phyloP scores from a whole-genome alignment of 2,797 vertebrate genomes.

The Anas flavirostris region DNA sequence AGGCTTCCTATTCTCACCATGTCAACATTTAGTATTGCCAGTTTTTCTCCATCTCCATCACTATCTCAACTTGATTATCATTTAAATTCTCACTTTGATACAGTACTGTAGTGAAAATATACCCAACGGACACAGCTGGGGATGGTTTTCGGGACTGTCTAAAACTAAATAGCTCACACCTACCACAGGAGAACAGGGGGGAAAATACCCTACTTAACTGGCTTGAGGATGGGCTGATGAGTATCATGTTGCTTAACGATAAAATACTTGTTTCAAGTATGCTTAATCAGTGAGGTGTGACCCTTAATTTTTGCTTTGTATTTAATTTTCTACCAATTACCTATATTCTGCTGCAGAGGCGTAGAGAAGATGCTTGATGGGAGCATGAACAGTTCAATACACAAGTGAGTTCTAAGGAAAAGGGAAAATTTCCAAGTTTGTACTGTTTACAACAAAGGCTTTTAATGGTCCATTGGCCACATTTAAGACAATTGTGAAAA shows the following conservation, averaged over 20 bases:
- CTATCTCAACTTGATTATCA: background rate
- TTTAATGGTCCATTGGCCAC: background rate
- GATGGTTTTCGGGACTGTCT: background rate
- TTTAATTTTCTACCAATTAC: background rate
- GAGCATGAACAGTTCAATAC: background rate
- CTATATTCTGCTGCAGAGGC: background rate
- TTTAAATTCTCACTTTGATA: background rate
- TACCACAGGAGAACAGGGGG: background rate
- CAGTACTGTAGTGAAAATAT: background rate
- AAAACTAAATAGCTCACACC: background rate
- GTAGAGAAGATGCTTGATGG: background rate
- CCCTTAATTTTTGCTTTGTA: background rate
- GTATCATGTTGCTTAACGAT: background rate
- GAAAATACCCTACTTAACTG: background rate
- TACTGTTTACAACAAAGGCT: background rate
- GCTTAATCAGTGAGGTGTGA: background rate
- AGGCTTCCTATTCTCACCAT: background rate
- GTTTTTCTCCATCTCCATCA: background rate
- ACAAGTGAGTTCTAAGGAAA: background rate
- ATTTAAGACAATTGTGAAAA: background rate
- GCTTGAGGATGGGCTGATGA: background rate
- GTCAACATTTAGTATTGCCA: background rate
- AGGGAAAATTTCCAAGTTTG: background rate
- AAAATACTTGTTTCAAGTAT: background rate
- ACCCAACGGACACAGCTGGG: background rate